Evolutionary conservation across 2,888 invertebrate genomes (phyloP).

Genomic region (Noctua fimbriata): DNA sequence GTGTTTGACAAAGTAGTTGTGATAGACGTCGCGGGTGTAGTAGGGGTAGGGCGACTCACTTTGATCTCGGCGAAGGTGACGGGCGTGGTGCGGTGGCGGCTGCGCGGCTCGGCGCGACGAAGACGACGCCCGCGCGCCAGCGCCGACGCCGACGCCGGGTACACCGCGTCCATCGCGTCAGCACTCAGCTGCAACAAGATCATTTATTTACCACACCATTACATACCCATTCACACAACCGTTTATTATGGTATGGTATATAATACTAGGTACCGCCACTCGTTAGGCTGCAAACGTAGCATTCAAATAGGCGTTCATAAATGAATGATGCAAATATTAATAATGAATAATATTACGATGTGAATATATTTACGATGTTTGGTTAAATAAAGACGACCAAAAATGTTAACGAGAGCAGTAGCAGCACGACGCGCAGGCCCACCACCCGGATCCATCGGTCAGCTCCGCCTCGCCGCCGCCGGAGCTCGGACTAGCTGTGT

Average conservation of each 20-base stretch:
- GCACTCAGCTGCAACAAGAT: conserved; percentile 20
- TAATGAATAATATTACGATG: too few relatives aligned
- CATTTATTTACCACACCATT: not conserved
- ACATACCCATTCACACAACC: not conserved
- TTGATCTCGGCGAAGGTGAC: conserved; percentile 95
- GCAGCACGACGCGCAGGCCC: too few relatives aligned
- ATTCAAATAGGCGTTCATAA: too few relatives aligned
- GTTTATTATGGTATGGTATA: not conserved
- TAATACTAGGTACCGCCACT: too few relatives aligned
- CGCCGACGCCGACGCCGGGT: conserved; percentile 92
- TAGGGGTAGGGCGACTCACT: conserved; percentile 75
- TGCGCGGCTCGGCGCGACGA: conserved; percentile 74
- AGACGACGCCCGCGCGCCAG: conserved; percentile 87
- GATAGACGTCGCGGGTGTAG: not conserved
- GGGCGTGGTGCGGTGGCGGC: conserved; percentile 92
- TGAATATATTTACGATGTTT: too few relatives aligned
- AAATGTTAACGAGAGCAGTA: too few relatives aligned
- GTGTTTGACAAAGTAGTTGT: not conserved
- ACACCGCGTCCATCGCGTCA: conserved; percentile 91
- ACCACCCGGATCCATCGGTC: too few relatives aligned
- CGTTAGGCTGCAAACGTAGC: too few relatives aligned
- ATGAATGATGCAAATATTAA: too few relatives aligned
- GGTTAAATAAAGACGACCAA: too few relatives aligned
- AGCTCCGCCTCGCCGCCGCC: too few relatives aligned
- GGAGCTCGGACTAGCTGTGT: too few relatives aligned